phyloP scores from a whole-genome alignment of 2,888 invertebrate species.

The Megamerina dolium region DNA sequence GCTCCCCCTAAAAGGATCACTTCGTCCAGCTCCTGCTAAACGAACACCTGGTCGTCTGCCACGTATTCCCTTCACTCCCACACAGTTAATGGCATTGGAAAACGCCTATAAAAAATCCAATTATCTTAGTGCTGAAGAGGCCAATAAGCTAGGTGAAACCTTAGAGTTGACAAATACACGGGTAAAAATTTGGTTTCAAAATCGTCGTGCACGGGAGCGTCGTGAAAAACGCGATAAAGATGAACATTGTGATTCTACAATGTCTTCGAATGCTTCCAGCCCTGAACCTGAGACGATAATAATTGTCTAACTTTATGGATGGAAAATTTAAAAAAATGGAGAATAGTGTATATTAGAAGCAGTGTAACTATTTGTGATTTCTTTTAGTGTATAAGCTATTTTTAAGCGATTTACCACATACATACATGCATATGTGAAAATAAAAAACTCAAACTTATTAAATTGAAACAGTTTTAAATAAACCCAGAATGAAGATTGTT shows the following conservation, averaged over 20 bases:
- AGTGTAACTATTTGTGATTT: no score
- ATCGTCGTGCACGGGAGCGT: conserved; percentile 68
- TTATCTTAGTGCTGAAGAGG: conserved; percentile 62
- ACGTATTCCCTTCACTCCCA: conserved; percentile 64
- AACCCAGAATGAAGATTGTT: no score
- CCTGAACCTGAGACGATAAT: conserved; percentile 33
- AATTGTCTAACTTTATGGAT: no score
- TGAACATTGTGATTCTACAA: conserved; percentile 41
- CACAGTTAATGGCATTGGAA: conserved; percentile 60
- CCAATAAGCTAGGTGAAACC: conserved; percentile 55
- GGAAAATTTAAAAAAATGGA: no score
- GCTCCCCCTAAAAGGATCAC: conserved; percentile 28
- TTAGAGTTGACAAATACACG: conserved; percentile 61
- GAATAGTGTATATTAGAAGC: no score
- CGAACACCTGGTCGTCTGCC: conserved; percentile 58
- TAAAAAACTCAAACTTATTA: no score
- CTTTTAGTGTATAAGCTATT: no score
- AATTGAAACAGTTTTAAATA: no score
- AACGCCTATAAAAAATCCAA: conserved; percentile 58
- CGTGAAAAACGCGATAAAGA: conserved; percentile 55
- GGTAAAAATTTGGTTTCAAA: conserved; percentile 76
- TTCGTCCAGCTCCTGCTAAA: conserved; percentile 48
- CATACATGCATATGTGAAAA: no score
- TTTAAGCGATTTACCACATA: no score
- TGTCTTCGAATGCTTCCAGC: conserved; percentile 44